phyloP scores from a whole-genome alignment of 2,113 vertebrate species.

The Lepus europaeus region DNA sequence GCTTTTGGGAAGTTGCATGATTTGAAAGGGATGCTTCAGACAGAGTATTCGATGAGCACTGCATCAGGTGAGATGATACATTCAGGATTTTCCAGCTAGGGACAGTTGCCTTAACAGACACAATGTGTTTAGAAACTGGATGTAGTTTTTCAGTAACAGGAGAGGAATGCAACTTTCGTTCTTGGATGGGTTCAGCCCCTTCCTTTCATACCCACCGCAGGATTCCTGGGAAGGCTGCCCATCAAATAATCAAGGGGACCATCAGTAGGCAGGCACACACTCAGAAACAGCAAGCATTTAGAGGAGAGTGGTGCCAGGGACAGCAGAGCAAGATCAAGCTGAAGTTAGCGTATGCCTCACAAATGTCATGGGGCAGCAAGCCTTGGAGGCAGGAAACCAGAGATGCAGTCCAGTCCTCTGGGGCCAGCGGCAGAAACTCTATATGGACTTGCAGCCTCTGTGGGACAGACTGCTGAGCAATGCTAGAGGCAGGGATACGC shows the following conservation, averaged over 20 bases:
- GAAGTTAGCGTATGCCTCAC: constrained; percentile 1
- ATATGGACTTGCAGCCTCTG: not conserved
- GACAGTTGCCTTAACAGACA: not conserved
- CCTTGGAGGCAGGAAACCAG: not conserved
- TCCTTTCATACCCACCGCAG: not conserved
- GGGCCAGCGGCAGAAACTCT: not conserved
- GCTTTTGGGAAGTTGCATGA: not conserved
- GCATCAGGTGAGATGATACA: not conserved
- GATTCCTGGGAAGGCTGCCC: not conserved
- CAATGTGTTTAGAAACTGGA: not conserved
- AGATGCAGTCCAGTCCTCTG: constrained; percentile 9
- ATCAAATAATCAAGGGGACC: not conserved
- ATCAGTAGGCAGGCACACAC: not conserved
- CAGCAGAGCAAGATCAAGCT: constrained; percentile 3
- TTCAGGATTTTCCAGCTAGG: not conserved
- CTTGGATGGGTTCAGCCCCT: not conserved
- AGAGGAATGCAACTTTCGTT: not conserved
- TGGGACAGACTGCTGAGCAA: not conserved
- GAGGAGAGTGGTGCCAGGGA: not conserved
- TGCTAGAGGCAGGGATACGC: not conserved
- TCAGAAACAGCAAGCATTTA: not conserved
- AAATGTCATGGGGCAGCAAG: not conserved
- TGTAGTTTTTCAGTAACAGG: not conserved
- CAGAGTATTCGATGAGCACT: not conserved
- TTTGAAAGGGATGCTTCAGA: not conserved